These are phyloP conservation scores for Aurelia aurita complex sp. Pacific DNA, from an alignment of 30 jellyfish, hydroid and myxozoan genomes.

Conservation along the genomic window DNA sequence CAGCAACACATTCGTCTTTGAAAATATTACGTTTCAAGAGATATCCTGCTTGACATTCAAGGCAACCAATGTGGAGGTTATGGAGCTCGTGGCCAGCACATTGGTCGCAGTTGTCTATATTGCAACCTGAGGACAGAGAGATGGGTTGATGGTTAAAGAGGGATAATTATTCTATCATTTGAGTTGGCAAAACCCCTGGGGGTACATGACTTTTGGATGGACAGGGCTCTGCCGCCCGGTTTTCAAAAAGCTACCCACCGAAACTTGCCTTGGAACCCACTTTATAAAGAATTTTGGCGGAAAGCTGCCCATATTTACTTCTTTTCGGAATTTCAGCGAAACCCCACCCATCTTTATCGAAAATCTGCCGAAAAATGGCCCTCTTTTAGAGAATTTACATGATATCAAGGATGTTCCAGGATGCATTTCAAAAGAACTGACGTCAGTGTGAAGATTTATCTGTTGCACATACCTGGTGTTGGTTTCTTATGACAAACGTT, in stretches of 20 bases:
- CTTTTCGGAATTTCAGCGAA: no score
- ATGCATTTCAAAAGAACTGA: no score
- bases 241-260: no score
- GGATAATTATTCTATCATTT: neutral
- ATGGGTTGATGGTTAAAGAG: neutral
- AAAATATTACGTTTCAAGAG: constrained; percentile 40
- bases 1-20: constrained; percentile 54
- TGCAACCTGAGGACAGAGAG: constrained; percentile 27
- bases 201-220: no score
- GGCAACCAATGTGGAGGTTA: constrained; percentile 48
- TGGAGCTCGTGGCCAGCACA: constrained; percentile 48
- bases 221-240: no score
- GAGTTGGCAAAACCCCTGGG: neutral
- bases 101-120: constrained; percentile 24
- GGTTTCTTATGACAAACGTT: constrained; percentile 30
- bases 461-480: neutral
- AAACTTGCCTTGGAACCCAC: no score
- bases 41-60: constrained; percentile 49
- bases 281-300: no score
- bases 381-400: no score
- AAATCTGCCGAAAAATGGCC: neutral
- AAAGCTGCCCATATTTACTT: no score
- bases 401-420: no score
- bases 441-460: no score
- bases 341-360: neutral